Evolutionary conservation across 2,888 invertebrate genomes (phyloP).

Genomic region (Trissonchulus latispiculum): DNA sequence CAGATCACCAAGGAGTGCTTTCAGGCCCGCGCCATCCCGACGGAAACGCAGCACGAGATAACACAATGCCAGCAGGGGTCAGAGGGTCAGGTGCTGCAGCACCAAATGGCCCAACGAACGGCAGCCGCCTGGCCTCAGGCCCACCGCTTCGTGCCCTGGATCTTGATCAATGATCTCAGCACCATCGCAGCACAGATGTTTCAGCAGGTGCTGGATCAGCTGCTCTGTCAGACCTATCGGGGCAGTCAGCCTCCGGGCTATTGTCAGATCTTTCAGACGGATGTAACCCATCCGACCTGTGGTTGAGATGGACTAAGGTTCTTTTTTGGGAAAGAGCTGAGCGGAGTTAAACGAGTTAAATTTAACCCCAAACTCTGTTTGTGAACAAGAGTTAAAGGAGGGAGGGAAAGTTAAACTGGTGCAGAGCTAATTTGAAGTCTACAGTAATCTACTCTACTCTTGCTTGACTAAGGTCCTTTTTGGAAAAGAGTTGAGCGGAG

Average conservation of each 20-base stretch:
- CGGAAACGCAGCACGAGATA: background rate
- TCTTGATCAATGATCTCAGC: constrained; percentile 14
- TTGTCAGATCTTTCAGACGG: constrained; percentile 6
- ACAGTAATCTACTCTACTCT: too few relatives aligned
- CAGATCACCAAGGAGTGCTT: background rate
- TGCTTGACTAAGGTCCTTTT: too few relatives aligned
- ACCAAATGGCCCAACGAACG: constrained; percentile 9
- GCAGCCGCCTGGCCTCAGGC: background rate
- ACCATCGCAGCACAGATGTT: background rate
- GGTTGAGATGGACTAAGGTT: too few relatives aligned
- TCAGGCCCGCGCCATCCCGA: background rate
- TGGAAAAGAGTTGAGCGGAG: too few relatives aligned
- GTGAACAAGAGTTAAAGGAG: too few relatives aligned
- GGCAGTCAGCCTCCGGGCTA: background rate
- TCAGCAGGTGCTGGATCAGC: background rate
- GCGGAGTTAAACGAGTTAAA: too few relatives aligned
- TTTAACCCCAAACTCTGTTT: too few relatives aligned
- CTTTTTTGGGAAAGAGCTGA: too few relatives aligned
- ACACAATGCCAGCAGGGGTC: background rate
- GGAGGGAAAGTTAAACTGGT: too few relatives aligned
- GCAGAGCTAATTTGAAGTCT: too few relatives aligned
- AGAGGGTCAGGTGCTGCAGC: constrained; percentile 6
- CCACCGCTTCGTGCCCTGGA: constrained; percentile 18
- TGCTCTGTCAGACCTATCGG: constrained; percentile 9
- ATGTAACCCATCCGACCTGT: too few relatives aligned